Evolutionary conservation across 2,113 vertebrate genomes (phyloP).

Genomic region (Microcebus lehilahytsara): DNA sequence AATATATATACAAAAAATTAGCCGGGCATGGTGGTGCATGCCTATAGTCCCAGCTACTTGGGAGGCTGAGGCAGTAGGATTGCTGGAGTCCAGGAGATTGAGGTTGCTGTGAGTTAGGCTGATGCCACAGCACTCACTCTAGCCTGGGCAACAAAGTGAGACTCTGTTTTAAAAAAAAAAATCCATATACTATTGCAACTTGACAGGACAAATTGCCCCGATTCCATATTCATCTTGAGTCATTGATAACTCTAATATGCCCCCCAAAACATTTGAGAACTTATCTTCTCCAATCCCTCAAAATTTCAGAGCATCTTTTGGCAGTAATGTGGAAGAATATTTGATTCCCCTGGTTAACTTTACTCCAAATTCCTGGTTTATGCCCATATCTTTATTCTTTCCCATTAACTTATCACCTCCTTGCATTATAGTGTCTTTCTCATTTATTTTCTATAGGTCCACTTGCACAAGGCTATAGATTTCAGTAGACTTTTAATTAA

Average conservation of each 20-base stretch:
- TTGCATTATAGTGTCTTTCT: accelerated
- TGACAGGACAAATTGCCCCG: background rate
- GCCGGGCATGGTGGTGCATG: too few species aligned
- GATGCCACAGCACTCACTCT: too few species aligned
- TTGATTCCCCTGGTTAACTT: background rate
- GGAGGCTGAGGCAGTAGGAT: too few species aligned
- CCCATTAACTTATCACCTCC: background rate
- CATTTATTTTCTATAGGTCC: background rate
- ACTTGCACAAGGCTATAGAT: background rate
- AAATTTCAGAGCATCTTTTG: background rate
- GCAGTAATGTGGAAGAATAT: background rate
- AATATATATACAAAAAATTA: too few species aligned
- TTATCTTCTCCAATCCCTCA: accelerated
- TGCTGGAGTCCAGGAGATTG: too few species aligned
- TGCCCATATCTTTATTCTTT: background rate
- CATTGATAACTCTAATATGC: background rate
- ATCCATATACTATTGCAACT: background rate
- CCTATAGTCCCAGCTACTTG: too few species aligned
- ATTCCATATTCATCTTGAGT: background rate
- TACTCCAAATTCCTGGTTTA: background rate
- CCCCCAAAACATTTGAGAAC: background rate
- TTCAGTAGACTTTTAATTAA: background rate
- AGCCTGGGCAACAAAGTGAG: too few species aligned
- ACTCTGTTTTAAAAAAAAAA: too few species aligned
- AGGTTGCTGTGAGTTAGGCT: too few species aligned